Evolutionary conservation across 1,140 invertebrate genomes (phyloP).

Genomic region (Lepidurus arcticus): DNA sequence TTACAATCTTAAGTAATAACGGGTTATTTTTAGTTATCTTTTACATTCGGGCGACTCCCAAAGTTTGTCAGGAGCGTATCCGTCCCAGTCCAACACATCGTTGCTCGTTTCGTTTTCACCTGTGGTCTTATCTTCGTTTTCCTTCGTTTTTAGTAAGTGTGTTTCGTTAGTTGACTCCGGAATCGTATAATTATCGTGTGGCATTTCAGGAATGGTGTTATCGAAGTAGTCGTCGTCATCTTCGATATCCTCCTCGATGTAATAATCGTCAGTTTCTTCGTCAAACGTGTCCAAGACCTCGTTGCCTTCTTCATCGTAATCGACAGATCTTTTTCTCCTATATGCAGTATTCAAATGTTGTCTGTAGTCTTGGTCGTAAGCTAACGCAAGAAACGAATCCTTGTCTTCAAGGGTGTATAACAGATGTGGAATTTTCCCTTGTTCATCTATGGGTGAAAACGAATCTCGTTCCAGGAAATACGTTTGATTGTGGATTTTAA

Average conservation of each 20-base stretch:
- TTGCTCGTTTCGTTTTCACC: neutral
- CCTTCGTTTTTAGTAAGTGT: neutral
- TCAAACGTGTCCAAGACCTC: slow-evolving; percentile 26
- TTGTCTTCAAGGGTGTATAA: slow-evolving; percentile 1
- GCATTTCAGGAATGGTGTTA: neutral
- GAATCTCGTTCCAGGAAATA: slow-evolving; percentile 30
- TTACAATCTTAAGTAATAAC: slow-evolving; percentile 19
- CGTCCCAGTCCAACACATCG: slow-evolving; percentile 24
- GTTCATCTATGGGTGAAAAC: neutral
- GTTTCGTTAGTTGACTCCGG: neutral
- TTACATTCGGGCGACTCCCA: slow-evolving; percentile 36
- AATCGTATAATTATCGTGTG: neutral
- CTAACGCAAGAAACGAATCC: neutral
- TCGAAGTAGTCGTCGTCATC: slow-evolving; percentile 28
- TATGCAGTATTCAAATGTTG: slow-evolving; percentile 36
- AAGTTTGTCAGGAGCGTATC: slow-evolving; percentile 31
- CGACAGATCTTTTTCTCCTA: slow-evolving; percentile 38
- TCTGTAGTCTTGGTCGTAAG: slow-evolving; percentile 29
- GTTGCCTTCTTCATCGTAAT: slow-evolving; percentile 34
- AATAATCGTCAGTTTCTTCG: slow-evolving; percentile 23
- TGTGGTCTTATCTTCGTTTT: slow-evolving; percentile 20
- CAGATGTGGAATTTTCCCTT: slow-evolving; percentile 4
- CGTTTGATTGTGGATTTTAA: slow-evolving; percentile 29
- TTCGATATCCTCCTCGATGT: slow-evolving; percentile 31
- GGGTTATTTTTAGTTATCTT: neutral